Evolutionary conservation across 2,113 vertebrate genomes (phyloP).

Genomic region (Seriola quinqueradiata): DNA sequence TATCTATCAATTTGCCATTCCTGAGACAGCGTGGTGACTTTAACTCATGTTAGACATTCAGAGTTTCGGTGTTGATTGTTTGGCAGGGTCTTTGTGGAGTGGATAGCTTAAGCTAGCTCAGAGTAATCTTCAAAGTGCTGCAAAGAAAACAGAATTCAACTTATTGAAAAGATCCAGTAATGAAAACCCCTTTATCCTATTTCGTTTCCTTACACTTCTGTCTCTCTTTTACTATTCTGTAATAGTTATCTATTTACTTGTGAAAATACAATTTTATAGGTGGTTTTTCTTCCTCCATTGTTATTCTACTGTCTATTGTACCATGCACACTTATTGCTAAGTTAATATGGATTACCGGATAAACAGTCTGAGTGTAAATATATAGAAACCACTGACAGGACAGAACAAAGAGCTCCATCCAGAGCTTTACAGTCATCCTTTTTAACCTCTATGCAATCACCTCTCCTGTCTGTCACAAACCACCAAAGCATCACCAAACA

Average conservation of each 20-base stretch:
- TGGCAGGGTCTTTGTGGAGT: not conserved
- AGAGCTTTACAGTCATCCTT: conserved; percentile 22
- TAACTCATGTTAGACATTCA: not conserved
- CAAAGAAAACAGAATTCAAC: conserved; percentile 14
- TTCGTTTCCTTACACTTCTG: conserved; percentile 13
- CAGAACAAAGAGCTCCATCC: conserved; percentile 29
- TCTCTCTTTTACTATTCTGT: not conserved
- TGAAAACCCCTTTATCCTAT: conserved; percentile 21
- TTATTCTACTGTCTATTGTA: conserved; percentile 21
- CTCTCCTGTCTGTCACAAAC: conserved; percentile 25
- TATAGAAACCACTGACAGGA: conserved; percentile 13
- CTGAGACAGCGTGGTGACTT: conserved; percentile 10
- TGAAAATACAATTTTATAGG: not conserved
- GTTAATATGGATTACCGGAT: conserved; percentile 4
- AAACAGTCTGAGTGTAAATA: not conserved
- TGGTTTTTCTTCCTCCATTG: not conserved
- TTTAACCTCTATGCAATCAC: conserved; percentile 21
- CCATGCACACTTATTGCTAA: not conserved
- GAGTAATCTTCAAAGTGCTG: conserved; percentile 21
- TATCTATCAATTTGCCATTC: conserved; percentile 25
- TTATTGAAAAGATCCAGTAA: conserved; percentile 6
- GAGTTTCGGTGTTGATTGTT: conserved; percentile 1
- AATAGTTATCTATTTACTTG: not conserved
- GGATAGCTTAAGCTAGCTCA: conserved; percentile 8
- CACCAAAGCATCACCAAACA: conserved; percentile 14